Conservation (phyloP, 2,113 vertebrate genomes). For the Myiozetetes cayanensis region DNA sequence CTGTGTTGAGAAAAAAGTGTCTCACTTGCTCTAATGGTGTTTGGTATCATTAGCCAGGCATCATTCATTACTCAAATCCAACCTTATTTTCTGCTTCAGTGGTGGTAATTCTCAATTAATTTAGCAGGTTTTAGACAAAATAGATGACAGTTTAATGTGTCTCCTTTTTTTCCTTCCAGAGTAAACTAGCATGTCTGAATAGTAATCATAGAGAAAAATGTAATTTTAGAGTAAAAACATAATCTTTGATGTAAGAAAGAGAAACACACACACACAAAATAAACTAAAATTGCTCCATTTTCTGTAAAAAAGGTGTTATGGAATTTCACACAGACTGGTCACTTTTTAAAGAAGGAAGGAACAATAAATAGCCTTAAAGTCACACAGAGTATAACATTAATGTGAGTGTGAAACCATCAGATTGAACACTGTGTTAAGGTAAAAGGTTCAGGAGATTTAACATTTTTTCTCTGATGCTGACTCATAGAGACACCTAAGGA, state of each 20-base stretch:
- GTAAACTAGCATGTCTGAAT: not conserved
- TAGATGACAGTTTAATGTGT: constrained; percentile 9
- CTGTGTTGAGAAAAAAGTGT: not conserved
- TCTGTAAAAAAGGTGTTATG: not conserved
- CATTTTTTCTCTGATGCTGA: not conserved
- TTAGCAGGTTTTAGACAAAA: constrained; percentile 52
- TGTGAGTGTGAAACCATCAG: not conserved
- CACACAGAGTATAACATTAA: not conserved
- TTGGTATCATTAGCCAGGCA: constrained; percentile 41
- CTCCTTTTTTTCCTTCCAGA: not conserved
- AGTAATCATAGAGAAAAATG: constrained; percentile 10
- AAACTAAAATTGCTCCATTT: not conserved
- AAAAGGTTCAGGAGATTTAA: not conserved
- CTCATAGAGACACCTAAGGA: not conserved
- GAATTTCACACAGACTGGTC: not conserved
- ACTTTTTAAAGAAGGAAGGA: not conserved
- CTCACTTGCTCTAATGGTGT: not conserved
- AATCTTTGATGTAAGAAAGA: not conserved
- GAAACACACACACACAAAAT: not conserved
- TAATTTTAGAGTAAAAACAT: not conserved
- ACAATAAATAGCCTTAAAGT: not conserved
- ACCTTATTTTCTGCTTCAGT: constrained; percentile 53
- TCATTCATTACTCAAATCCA: constrained; percentile 33
- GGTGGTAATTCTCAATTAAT: constrained; percentile 58
- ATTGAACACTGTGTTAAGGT: not conserved